Evolutionary conservation across 2,113 vertebrate species (phyloP).

Genomic region (Halcyon malimbica): DNA sequence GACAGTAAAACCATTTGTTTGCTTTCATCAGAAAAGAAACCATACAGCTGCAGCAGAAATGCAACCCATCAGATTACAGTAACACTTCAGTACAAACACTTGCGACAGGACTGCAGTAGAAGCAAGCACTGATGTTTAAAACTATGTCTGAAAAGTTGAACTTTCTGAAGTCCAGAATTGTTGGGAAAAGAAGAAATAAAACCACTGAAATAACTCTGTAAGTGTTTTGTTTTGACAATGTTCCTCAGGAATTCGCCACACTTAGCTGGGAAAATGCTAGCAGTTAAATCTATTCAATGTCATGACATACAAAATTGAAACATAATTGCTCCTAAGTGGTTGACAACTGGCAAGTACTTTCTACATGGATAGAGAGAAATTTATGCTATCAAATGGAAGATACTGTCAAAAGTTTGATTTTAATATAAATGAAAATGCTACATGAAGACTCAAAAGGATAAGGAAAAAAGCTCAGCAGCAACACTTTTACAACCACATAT

Average conservation of each 20-base stretch:
- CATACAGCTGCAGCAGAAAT: not conserved
- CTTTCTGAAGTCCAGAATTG: slow-evolving; percentile 42
- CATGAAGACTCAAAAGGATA: slow-evolving; percentile 41
- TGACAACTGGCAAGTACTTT: slow-evolving; percentile 72
- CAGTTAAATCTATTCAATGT: slow-evolving; percentile 74
- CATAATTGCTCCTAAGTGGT: slow-evolving; percentile 75
- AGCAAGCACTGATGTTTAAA: not conserved
- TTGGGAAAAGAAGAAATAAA: not conserved
- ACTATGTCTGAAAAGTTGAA: slow-evolving; percentile 25
- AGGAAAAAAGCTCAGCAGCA: slow-evolving; percentile 14
- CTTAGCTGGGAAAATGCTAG: slow-evolving; percentile 66
- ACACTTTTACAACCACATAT: slow-evolving; percentile 50
- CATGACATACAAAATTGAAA: slow-evolving; percentile 75
- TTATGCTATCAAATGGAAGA: slow-evolving; percentile 67
- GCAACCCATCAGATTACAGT: not conserved
- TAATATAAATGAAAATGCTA: slow-evolving; percentile 50
- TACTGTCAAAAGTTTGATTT: slow-evolving; percentile 72
- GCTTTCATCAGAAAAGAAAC: not conserved
- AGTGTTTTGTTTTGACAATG: slow-evolving; percentile 70
- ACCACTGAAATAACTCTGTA: not conserved
- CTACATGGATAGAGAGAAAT: slow-evolving; percentile 66
- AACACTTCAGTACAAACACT: not conserved
- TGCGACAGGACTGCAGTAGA: not conserved
- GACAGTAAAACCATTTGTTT: not conserved
- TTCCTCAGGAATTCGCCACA: slow-evolving; percentile 67